Conservation (phyloP, 2,113 vertebrate genomes). For the Anoplopoma fimbria region DNA sequence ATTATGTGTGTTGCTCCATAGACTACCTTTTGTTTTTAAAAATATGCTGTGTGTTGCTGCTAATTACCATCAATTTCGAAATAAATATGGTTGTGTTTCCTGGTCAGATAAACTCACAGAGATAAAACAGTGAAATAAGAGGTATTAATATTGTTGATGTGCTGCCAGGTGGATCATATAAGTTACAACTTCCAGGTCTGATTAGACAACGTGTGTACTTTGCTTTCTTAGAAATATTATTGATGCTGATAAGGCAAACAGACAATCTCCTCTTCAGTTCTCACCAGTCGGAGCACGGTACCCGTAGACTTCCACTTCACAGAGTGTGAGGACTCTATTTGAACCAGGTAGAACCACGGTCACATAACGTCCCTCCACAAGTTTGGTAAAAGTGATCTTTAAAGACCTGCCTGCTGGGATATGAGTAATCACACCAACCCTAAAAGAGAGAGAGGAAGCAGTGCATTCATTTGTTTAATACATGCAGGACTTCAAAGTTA, state of each 20-base stretch:
- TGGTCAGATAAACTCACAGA: neutral
- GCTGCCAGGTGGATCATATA: neutral
- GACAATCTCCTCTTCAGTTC: too few species aligned
- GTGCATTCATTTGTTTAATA: neutral
- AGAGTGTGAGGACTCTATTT: neutral
- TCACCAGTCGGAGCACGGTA: constrained; percentile 57
- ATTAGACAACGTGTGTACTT: neutral
- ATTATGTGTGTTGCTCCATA: neutral
- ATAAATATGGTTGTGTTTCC: neutral
- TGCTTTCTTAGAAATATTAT: neutral
- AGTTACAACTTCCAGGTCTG: neutral
- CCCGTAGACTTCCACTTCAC: constrained; percentile 68
- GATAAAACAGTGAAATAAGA: neutral
- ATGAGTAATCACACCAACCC: constrained; percentile 6
- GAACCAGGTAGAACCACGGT: constrained; percentile 6
- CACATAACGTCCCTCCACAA: constrained; percentile 50
- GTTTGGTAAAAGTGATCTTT: neutral
- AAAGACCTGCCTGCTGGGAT: constrained; percentile 22
- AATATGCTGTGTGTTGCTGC: neutral
- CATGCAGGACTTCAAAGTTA: neutral
- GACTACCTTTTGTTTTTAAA: neutral
- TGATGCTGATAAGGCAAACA: neutral
- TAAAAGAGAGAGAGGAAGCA: constrained; percentile 8
- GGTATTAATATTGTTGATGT: neutral
- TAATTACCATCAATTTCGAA: neutral